Base-by-base conservation (phyloP, 1,140 invertebrate genomes). In the Lucilia cuprina region DNA sequence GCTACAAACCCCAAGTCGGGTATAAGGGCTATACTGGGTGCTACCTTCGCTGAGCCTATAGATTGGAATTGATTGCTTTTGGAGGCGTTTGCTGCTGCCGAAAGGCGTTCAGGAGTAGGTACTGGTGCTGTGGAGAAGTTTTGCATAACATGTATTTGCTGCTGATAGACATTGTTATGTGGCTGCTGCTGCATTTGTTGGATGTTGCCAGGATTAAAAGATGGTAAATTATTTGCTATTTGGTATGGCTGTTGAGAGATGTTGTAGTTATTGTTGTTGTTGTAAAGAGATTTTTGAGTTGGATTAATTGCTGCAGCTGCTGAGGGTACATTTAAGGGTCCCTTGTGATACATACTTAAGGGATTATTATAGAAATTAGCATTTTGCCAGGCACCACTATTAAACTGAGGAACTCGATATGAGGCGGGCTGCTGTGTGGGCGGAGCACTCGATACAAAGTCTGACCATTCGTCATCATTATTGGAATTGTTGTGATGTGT, bases 391-490 rank as follows among this genome's bases (percentile, higher is more conserved):
- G 89, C 88, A 35, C 87, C 89, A 5, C 89, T 90, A 83, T 90
- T 90, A 50, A 90, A 90, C 49, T 90, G 89, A 4, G 85, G 85
- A 34, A 77, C 35, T 60, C 85, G 47, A 70, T 85, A 83, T 74
- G 83, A 86, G 70, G 86, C 50, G 47, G 78, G 60, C 12, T 17
- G 74, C 21, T 49, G 60, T 0, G 88, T 83, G 74, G 87, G 34
- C 13, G 89, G 88, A 9, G 92, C 91, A 87, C 93, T 93, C 35
- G 93, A 94, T n/a, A 94, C 93, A 87, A 94, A 94, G 83, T 94
- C 93, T 19, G 93, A 93, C 93, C 93, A 94, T 86, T 94, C 93
- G 84, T 94, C 93, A 50, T 94, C 93, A 82, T 93, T 93, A 0
- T 82, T 49, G 2, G 77, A 50, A 25, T 80, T 80, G 21, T 49